Percentiles rank a stretch among this genome's conserved stretches.
These are phyloP conservation scores for Tipula lateralis DNA, from an alignment of 2,888 invertebrate genomes.

Conservation along the genomic window DNA sequence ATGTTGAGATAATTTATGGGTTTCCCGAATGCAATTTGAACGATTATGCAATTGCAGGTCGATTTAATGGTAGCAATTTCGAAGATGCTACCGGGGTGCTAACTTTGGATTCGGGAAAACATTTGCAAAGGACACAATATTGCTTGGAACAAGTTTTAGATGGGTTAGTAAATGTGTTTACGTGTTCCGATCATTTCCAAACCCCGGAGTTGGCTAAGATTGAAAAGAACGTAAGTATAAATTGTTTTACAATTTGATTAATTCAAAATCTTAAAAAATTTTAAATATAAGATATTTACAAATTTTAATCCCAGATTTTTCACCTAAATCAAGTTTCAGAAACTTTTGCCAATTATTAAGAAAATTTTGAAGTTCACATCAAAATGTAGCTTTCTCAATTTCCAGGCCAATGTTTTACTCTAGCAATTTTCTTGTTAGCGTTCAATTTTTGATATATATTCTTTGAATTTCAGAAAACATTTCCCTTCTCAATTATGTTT, in stretches of 20 bases:
- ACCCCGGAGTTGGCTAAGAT: slow-evolving; percentile 36
- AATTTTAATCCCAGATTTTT: too few relatives aligned
- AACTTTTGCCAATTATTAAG: too few relatives aligned
- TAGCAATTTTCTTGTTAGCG: too few relatives aligned
- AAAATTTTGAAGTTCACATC: too few relatives aligned
- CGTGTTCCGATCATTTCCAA: slow-evolving; percentile 57
- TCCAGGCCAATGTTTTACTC: too few relatives aligned
- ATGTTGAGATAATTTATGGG: slow-evolving; percentile 49
- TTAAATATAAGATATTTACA: too few relatives aligned
- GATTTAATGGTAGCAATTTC: slow-evolving; percentile 52
- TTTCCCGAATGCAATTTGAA: slow-evolving; percentile 55
- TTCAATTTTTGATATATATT: too few relatives aligned
- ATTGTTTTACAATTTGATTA: background rate
- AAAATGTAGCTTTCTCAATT: too few relatives aligned
- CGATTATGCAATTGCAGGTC: slow-evolving; percentile 57
- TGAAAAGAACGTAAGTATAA: slow-evolving; percentile 26
- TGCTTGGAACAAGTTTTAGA: slow-evolving; percentile 38
- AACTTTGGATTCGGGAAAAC: slow-evolving; percentile 49
- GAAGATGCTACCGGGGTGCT: slow-evolving; percentile 54
- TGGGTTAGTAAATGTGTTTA: slow-evolving; percentile 55
- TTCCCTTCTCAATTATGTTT: too few relatives aligned
- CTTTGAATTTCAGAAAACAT: too few relatives aligned
- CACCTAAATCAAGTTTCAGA: too few relatives aligned
- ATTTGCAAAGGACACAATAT: slow-evolving; percentile 36
- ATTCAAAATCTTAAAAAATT: too few relatives aligned